phyloP scores from a whole-genome alignment of 2,113 vertebrate genomes.

The Astatoreochromis straeleni region DNA sequence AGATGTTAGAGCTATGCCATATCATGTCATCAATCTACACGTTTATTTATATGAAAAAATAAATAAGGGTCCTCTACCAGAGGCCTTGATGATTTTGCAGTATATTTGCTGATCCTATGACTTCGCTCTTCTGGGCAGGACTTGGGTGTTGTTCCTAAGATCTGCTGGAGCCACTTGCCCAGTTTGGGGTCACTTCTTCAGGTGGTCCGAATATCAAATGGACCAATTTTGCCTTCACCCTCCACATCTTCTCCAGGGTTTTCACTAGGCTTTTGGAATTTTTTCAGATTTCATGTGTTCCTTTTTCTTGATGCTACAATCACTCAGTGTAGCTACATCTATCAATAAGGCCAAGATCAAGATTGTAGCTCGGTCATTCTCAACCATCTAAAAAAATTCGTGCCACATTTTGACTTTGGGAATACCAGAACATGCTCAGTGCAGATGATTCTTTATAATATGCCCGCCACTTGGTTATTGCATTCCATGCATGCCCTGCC shows the following conservation, averaged over 20 bases:
- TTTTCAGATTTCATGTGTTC: not conserved
- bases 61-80: not conserved
- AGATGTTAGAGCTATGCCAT: not conserved
- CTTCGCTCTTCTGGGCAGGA: not conserved
- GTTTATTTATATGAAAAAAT: not conserved
- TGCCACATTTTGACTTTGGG: not conserved
- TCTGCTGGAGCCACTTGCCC: not conserved
- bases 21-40: not conserved
- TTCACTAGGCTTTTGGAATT: not conserved
- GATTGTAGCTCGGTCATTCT: not conserved
- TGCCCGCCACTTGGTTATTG: not conserved
- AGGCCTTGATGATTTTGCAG: not conserved
- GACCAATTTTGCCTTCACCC: not conserved
- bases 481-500: not conserved
- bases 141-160: not conserved
- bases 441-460: not conserved
- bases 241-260: not conserved
- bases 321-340: not conserved
- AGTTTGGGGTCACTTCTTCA: not conserved
- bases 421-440: not conserved
- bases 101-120: not conserved
- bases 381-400: not conserved
- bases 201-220: not conserved
- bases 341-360: not conserved
- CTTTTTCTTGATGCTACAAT: not conserved